Evolutionary conservation across 2,797 vertebrate genomes (phyloP).

Genomic region (Xenops minutus): DNA sequence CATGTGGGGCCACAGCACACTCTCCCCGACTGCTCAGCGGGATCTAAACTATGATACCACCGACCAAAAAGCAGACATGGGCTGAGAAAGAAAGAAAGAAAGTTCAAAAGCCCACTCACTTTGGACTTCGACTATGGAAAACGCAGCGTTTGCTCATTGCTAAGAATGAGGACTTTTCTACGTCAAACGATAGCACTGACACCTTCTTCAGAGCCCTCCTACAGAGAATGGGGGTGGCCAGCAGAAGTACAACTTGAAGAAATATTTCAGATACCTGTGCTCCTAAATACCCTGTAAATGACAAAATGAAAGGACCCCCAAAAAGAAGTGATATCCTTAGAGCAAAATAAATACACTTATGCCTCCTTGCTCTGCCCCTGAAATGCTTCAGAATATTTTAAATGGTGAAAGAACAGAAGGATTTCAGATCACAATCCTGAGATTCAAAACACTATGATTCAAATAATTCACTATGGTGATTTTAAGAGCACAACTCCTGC

Average conservation of each 20-base stretch:
- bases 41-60: background rate
- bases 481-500: background rate
- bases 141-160: accelerated
- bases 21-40: background rate
- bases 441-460: background rate
- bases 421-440: background rate
- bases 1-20: background rate
- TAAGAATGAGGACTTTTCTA: background rate
- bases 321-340: background rate
- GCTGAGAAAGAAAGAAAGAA: background rate
- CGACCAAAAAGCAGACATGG: background rate
- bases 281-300: background rate
- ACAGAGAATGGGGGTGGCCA: background rate
- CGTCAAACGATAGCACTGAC: background rate
- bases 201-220: background rate
- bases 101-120: background rate
- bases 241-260: background rate
- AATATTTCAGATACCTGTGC: background rate
- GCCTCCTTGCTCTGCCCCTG: background rate
- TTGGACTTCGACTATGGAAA: background rate
- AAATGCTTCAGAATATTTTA: background rate
- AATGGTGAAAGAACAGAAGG: background rate
- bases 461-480: background rate
- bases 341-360: background rate
- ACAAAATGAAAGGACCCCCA: background rate